Percentiles rank a stretch among this genome's conserved stretches.
Conservation (phyloP, 30 jellyfish, hydroid and myxozoan genomes). For the Sanderia malayensis region DNA sequence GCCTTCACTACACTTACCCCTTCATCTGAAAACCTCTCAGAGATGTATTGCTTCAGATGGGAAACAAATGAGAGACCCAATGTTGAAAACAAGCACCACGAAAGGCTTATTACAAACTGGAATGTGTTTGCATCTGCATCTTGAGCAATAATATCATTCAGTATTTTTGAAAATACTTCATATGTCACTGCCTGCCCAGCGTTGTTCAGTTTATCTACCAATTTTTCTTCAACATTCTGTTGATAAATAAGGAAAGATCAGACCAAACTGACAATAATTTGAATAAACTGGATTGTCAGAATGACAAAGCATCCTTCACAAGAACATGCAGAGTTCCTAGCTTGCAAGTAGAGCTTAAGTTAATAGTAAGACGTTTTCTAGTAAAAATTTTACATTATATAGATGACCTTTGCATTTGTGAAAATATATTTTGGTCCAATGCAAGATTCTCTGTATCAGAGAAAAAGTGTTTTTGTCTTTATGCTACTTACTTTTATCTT, state of each 20-base stretch:
- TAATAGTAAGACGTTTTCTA: neutral
- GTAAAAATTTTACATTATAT: neutral
- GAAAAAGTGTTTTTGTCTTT: too few relatives aligned
- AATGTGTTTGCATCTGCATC: neutral
- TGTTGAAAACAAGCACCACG: neutral
- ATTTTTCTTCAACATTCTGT: neutral
- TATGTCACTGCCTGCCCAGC: neutral
- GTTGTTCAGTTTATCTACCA: neutral
- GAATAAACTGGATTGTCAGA: neutral
- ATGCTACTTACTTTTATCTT: slow-evolving; percentile 11
- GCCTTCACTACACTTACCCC: slow-evolving; percentile 9
- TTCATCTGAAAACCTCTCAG: slow-evolving; percentile 1
- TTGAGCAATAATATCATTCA: neutral
- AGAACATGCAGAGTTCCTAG: too few relatives aligned
- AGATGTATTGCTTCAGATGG: slow-evolving; percentile 1
- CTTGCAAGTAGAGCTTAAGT: neutral
- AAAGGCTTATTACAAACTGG: neutral
- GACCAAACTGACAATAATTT: neutral
- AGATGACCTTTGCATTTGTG: too few relatives aligned
- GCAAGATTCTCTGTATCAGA: too few relatives aligned
- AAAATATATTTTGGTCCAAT: too few relatives aligned
- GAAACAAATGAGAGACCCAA: neutral
- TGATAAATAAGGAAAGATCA: neutral
- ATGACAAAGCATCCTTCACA: too few relatives aligned
- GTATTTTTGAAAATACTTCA: neutral